Conservation (phyloP, 2,888 invertebrate species). For the Xestoiulus laeticollis region DNA sequence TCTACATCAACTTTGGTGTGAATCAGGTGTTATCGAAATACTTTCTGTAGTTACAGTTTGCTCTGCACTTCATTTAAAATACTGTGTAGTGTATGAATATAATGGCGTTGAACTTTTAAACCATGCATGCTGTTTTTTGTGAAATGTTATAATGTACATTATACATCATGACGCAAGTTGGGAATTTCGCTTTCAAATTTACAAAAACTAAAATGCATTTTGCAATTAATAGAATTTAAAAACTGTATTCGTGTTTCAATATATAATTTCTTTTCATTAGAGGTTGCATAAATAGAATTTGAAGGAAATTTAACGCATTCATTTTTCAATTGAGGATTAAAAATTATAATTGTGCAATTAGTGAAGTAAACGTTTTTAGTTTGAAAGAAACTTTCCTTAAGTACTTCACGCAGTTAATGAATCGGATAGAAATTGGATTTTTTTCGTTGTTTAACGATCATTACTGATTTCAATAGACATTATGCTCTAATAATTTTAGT, state of each 20-base stretch:
- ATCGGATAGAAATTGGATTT: background rate
- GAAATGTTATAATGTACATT: too few relatives aligned
- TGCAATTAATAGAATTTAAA: background rate
- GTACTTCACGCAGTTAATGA: background rate
- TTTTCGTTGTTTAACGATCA: constrained; percentile 16
- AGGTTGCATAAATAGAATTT: background rate
- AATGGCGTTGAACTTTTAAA: too few relatives aligned
- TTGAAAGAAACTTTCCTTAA: background rate
- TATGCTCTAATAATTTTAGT: background rate
- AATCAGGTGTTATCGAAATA: too few relatives aligned
- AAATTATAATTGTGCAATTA: constrained; percentile 16
- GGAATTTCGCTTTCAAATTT: too few relatives aligned
- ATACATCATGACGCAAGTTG: too few relatives aligned
- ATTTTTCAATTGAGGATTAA: constrained; percentile 29
- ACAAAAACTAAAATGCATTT: too few relatives aligned
- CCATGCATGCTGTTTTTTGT: too few relatives aligned
- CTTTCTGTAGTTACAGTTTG: too few relatives aligned
- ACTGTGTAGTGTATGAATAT: too few relatives aligned
- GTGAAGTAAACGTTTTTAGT: background rate
- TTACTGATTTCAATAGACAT: background rate
- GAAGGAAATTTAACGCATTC: constrained; percentile 19
- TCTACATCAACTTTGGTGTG: too few relatives aligned
- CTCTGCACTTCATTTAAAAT: too few relatives aligned
- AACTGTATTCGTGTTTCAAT: background rate
- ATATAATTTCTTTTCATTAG: too few relatives aligned